Conservation (phyloP, 2,888 invertebrate genomes). For the Auanema freiburgensis region DNA sequence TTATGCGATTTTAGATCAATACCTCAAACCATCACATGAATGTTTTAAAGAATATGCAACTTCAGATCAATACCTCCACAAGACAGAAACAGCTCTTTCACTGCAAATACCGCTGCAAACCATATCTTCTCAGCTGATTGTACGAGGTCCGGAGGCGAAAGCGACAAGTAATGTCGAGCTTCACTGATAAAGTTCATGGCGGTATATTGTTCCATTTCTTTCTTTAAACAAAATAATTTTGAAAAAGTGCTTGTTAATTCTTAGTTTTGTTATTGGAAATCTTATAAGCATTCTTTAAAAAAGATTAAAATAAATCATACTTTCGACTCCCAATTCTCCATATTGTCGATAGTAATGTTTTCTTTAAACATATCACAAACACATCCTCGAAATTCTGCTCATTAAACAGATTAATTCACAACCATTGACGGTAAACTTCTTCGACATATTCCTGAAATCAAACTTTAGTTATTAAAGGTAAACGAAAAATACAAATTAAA, state of each 20-base stretch:
- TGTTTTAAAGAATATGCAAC: constrained; percentile 23
- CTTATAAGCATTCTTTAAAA: constrained; percentile 28
- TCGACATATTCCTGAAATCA: constrained; percentile 22
- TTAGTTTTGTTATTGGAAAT: constrained; percentile 24
- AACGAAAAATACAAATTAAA: too few relatives aligned
- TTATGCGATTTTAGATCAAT: constrained; percentile 20
- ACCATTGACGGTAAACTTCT: constrained; percentile 19
- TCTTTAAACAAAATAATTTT: constrained; percentile 24
- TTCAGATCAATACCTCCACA: constrained; percentile 20
- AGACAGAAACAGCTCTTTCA: constrained; percentile 20
- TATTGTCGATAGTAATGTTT: constrained; percentile 15
- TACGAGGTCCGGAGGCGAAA: constrained; percentile 23
- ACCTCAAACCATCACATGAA: constrained; percentile 21
- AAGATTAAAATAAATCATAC: constrained; percentile 27
- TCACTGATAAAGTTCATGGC: constrained; percentile 20
- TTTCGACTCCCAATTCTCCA: constrained; percentile 14
- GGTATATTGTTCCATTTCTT: constrained; percentile 22
- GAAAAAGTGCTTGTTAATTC: constrained; percentile 29
- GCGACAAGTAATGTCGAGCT: constrained; percentile 18
- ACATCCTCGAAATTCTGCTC: constrained; percentile 16
- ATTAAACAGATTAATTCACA: constrained; percentile 16
- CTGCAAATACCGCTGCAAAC: constrained; percentile 23
- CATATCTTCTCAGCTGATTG: too few relatives aligned
- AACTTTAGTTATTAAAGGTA: too few relatives aligned
- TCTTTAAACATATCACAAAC: too few relatives aligned